Percentiles rank a stretch among this genome's conserved stretches.
These are phyloP conservation scores for Ptilorrhoa leucosticta DNA, from an alignment of 2,113 vertebrate species.

Conservation along the genomic window DNA sequence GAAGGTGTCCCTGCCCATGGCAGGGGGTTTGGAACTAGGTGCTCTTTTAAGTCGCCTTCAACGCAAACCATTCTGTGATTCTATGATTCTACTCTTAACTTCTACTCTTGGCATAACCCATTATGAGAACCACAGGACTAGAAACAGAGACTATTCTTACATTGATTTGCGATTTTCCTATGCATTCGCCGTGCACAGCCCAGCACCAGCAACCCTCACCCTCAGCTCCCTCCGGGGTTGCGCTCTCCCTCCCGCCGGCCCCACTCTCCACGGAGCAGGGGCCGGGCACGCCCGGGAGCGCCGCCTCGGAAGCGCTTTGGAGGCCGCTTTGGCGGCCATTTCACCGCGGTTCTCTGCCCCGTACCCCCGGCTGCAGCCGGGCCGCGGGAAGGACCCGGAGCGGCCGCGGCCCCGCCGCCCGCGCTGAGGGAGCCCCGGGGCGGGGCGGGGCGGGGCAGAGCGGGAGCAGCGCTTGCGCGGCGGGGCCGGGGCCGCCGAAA, in stretches of 20 bases:
- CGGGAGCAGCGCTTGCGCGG: neutral
- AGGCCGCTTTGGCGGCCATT: neutral
- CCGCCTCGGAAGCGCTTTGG: rapidly evolving
- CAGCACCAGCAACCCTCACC: no score
- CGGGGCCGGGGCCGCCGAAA: neutral
- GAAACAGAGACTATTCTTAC: rapidly evolving
- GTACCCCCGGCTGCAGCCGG: rapidly evolving
- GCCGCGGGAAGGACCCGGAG: rapidly evolving
- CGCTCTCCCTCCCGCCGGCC: neutral
- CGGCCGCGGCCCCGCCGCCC: rapidly evolving
- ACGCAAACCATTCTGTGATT: neutral
- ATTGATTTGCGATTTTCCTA: rapidly evolving
- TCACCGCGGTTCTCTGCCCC: rapidly evolving
- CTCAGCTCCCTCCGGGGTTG: neutral
- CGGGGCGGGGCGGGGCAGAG: neutral
- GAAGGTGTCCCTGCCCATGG: neutral
- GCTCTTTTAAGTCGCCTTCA: neutral
- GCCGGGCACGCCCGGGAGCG: rapidly evolving
- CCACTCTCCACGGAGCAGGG: neutral
- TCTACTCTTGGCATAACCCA: neutral
- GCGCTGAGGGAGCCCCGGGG: neutral
- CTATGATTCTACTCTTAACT: neutral
- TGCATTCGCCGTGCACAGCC: rapidly evolving
- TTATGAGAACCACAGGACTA: rapidly evolving
- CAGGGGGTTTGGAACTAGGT: rapidly evolving